These are phyloP conservation scores for Dendronephthya gigantea DNA, from an alignment of 64 coral and sea anemone genomes.

Conservation along the genomic window DNA sequence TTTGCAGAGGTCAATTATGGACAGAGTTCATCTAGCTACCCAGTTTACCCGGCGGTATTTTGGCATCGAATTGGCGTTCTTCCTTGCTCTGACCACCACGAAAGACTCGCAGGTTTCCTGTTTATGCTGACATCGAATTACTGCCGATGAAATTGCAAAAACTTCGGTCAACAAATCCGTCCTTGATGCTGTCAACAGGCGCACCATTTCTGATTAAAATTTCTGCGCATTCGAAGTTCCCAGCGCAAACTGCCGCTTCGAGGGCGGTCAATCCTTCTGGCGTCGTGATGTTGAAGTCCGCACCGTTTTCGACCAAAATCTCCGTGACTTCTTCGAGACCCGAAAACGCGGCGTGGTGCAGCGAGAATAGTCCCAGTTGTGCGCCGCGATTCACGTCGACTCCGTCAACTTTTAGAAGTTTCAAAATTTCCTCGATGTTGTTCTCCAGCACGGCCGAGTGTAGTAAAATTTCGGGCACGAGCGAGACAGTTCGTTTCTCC, in stretches of 20 bases:
- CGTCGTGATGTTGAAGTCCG: slow-evolving; percentile 27
- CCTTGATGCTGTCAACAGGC: slow-evolving; percentile 41
- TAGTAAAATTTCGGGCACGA: slow-evolving; percentile 35
- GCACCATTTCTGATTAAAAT: slow-evolving; percentile 39
- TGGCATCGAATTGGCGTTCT: no score
- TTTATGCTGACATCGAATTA: not conserved
- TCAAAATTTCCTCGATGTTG: slow-evolving; percentile 33
- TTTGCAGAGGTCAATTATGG: no score
- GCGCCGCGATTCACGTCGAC: slow-evolving; percentile 26
- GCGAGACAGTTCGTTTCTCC: slow-evolving; percentile 20
- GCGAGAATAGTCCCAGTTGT: slow-evolving; percentile 19
- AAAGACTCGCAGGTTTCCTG: not conserved
- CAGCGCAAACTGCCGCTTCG: slow-evolving; percentile 32
- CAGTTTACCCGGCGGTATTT: no score
- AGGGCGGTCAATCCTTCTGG: slow-evolving; percentile 28
- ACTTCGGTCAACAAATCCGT: slow-evolving; percentile 33
- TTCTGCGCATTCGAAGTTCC: slow-evolving; percentile 43
- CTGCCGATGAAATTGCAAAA: not conserved
- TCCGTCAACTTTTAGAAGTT: slow-evolving; percentile 17
- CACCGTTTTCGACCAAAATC: slow-evolving; percentile 38
- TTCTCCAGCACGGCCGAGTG: slow-evolving; percentile 39
- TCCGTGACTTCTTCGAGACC: slow-evolving; percentile 29
- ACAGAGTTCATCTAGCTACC: no score
- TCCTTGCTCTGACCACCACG: not conserved
- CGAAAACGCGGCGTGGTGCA: slow-evolving; percentile 33